phyloP scores from a whole-genome alignment of 2,888 invertebrate genomes.

The Perithous albicinctus region DNA sequence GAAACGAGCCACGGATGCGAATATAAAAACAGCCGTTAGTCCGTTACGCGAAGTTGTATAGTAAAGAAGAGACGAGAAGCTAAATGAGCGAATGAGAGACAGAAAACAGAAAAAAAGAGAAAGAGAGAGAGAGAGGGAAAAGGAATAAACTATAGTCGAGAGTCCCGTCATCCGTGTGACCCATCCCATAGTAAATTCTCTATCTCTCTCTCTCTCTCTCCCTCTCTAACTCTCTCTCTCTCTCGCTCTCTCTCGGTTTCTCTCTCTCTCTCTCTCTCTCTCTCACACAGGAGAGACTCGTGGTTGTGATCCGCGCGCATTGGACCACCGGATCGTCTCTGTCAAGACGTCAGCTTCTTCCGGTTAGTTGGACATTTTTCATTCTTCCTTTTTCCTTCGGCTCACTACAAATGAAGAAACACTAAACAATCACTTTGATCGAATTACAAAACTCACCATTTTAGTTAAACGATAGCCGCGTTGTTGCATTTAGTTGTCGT shows the following conservation, averaged over 20 bases:
- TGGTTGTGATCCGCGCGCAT: constrained; percentile 30
- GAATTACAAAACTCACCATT: constrained; percentile 76
- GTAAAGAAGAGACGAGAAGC: background rate
- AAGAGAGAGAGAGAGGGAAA: constrained; percentile 28
- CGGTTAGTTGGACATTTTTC: no score
- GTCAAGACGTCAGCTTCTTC: constrained; percentile 69
- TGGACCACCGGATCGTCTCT: constrained; percentile 60
- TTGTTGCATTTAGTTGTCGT: constrained; percentile 77
- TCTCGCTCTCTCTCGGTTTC: no score
- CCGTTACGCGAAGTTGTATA: constrained; percentile 60
- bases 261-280: no score
- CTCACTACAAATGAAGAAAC: constrained; percentile 9
- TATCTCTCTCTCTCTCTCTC: no score
- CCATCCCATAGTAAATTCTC: constrained; percentile 67
- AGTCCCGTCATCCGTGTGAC: constrained; percentile 59
- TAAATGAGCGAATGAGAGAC: background rate
- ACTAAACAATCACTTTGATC: constrained; percentile 66
- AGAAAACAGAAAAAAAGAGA: constrained; percentile 13
- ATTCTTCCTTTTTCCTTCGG: no score
- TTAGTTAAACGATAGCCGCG: constrained; percentile 74
- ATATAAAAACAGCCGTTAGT: constrained; percentile 64
- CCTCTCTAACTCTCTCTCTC: no score
- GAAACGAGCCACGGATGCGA: constrained; percentile 54
- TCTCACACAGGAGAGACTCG: constrained; percentile 50
- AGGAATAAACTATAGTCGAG: constrained; percentile 16